phyloP scores from a whole-genome alignment of 1,140 invertebrate genomes.

The Helicoverpa armigera region DNA sequence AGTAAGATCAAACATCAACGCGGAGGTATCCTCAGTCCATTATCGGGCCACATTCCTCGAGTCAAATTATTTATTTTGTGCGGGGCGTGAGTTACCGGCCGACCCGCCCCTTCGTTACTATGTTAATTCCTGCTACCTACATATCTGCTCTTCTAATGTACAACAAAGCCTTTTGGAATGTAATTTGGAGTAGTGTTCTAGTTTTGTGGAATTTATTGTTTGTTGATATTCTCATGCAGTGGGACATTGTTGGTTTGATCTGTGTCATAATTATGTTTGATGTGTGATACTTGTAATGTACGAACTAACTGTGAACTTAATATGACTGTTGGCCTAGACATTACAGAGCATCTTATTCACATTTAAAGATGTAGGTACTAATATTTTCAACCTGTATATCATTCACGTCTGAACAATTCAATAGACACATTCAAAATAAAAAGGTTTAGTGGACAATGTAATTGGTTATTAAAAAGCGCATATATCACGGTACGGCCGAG shows the following conservation, averaged over 20 bases:
- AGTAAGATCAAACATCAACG: conserved; percentile 49
- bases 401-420: neutral
- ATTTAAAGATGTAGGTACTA: neutral
- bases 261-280: neutral
- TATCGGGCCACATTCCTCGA: conserved; percentile 71
- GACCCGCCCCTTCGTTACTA: conserved; percentile 84
- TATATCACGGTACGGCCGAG: conserved; percentile 72
- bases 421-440: conserved; percentile 46
- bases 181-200: conserved; percentile 48
- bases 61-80: conserved; percentile 82
- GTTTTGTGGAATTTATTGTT: conserved; percentile 12
- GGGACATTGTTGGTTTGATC: neutral
- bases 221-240: conserved; percentile 14
- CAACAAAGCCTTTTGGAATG: conserved; percentile 50
- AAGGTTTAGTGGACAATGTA: conserved; percentile 65
- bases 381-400: neutral
- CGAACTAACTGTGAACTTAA: neutral
- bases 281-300: neutral
- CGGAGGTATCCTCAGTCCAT: conserved; percentile 62
- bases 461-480: conserved; percentile 84
- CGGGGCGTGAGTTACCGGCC: conserved; percentile 80
- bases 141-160: conserved; percentile 59
- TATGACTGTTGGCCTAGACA: neutral
- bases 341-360: neutral
- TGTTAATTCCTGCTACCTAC: conserved; percentile 79